phyloP scores from a whole-genome alignment of 2,888 invertebrate species.

The Caenorhabditis imperialis region DNA sequence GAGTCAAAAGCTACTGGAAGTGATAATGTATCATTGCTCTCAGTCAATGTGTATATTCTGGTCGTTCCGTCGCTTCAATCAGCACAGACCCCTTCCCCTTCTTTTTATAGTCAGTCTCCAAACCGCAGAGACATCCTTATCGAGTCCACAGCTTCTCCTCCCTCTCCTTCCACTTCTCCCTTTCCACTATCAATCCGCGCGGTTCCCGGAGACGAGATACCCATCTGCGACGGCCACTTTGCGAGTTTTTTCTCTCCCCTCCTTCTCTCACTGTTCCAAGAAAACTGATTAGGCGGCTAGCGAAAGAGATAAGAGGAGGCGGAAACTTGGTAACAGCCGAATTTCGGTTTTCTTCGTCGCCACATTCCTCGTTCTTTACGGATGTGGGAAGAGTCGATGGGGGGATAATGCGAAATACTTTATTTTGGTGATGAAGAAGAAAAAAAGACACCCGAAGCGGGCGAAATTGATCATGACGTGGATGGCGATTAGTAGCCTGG shows the following conservation, averaged over 20 bases:
- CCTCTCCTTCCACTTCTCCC: constrained; percentile 11
- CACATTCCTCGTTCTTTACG: constrained; percentile 31
- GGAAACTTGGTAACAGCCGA: constrained; percentile 49
- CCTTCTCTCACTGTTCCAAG: constrained; percentile 20
- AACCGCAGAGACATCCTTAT: not conserved
- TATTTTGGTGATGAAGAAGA: constrained; percentile 37
- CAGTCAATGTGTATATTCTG: no score
- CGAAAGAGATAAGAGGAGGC: constrained; percentile 11
- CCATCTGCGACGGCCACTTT: constrained; percentile 30
- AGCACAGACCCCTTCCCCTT: no score
- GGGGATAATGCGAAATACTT: constrained; percentile 42
- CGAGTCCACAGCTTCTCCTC: constrained; percentile 17
- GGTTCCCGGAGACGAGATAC: constrained; percentile 46
- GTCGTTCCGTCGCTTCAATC: no score
- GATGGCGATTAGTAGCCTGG: constrained; percentile 67
- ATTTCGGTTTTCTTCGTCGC: constrained; percentile 46
- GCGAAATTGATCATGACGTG: constrained; percentile 54
- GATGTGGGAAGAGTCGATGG: not conserved
- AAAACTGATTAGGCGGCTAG: constrained; percentile 42
- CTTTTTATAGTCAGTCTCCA: not conserved
- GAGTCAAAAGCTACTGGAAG: no score
- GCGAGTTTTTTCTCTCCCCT: constrained; percentile 31
- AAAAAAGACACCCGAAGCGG: constrained; percentile 56
- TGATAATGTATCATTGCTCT: no score
- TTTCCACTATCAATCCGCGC: constrained; percentile 20